Conservation (phyloP, 2,113 vertebrate genomes). For the Eidolon helvum region DNA sequence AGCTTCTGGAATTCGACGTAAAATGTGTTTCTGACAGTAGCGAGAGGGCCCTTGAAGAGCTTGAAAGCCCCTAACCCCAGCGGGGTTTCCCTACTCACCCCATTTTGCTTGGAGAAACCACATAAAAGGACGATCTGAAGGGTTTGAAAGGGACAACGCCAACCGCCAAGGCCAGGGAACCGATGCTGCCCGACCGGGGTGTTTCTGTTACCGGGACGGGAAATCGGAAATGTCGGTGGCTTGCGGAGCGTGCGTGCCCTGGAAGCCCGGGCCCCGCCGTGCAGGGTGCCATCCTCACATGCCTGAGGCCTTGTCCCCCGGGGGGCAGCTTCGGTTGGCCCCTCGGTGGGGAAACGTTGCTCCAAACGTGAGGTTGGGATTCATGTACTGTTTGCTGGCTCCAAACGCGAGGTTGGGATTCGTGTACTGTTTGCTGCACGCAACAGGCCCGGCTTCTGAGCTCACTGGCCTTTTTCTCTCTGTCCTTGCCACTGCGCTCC, state of each 20-base stretch:
- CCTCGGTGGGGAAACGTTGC: accelerated
- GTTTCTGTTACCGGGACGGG: background rate
- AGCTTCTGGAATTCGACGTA: background rate
- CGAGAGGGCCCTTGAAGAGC: too few relatives aligned
- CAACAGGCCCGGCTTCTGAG: background rate
- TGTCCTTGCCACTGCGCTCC: background rate
- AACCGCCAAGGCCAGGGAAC: background rate
- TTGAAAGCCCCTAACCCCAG: background rate
- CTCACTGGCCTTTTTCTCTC: background rate
- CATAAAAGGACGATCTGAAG: background rate
- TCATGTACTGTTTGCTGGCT: background rate
- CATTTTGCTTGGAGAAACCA: background rate
- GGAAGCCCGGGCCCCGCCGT: background rate
- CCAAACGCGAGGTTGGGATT: too few relatives aligned
- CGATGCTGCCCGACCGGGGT: accelerated
- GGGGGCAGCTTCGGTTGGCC: too few relatives aligned
- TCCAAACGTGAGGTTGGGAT: background rate
- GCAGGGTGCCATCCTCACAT: accelerated
- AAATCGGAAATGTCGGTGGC: background rate
- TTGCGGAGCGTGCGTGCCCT: background rate
- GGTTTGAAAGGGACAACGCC: background rate
- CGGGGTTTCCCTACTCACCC: background rate
- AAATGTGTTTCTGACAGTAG: background rate
- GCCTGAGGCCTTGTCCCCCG: background rate
- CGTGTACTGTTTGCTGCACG: background rate